Base-by-base conservation (phyloP, 2,888 invertebrate genomes). In the Ochropleura plecta region DNA sequence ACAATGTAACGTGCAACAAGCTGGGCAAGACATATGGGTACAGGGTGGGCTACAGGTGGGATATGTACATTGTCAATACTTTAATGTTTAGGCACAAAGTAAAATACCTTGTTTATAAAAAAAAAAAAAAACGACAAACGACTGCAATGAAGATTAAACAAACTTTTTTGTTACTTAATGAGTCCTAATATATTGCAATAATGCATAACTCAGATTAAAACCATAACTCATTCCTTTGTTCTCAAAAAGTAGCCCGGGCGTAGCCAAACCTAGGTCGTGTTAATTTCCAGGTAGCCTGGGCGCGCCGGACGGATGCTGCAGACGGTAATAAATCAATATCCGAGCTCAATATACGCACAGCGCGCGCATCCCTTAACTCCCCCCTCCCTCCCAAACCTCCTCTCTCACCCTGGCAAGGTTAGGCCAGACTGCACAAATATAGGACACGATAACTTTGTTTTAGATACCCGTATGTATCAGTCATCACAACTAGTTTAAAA, bases 281-380 rank as follows among this genome's bases (percentile, higher is more conserved):
- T n/a, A 30, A 67, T 40, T 46, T 44, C 5, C 30, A 16, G 55
- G 8, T 49, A 40, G 30, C n/a, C 42, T 42, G 12, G 1, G 8
- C 12, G 40, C 30, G 55, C n/a, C n/a, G 40, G 18, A n/a, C n/a
- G 46, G 40, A 46, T 8, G 55, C 46, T 69, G 55, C 55, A 69
- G 12, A 8, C 30, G 10, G 40, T 48, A 42, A 69, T 69, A 71
- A 71, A 71, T 71, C 71, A 69, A 71, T 71, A 71, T 40, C n/a
- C 12, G 16, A n/a, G 10, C 8, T n/a, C n/a, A 1, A n/a, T 30
- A 8, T 12, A 7, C 14, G n/a, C 16, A 16, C 14, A 42, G 46
- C 71, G 55, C n/a, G 69, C 68, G 68, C 57, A 49, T 16, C 12
- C 40, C 42, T 6, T 42, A 60, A 57, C 8, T 4, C 10, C 42